These are phyloP conservation scores for Chiloscyllium plagiosum DNA, from an alignment of 2,113 vertebrate genomes.

Conservation along the genomic window DNA sequence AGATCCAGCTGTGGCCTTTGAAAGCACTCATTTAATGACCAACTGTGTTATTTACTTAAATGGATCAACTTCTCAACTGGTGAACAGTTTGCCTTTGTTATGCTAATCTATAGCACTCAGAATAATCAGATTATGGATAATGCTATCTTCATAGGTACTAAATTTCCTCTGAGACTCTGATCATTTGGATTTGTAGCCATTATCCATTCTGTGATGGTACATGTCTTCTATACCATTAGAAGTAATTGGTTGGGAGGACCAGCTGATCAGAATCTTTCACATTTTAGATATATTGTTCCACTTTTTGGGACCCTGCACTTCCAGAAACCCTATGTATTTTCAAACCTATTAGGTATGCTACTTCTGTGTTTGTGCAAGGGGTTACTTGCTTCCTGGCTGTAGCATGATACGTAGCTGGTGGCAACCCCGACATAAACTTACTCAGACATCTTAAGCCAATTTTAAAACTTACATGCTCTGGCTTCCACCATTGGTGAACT, in stretches of 20 bases:
- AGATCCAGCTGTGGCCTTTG: slow-evolving; percentile 41
- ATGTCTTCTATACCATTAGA: slow-evolving; percentile 39
- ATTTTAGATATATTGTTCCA: neutral
- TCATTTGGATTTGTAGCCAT: slow-evolving; percentile 41
- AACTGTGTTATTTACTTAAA: slow-evolving; percentile 53
- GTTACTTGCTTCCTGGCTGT: neutral
- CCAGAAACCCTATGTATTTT: neutral
- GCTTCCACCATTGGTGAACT: neutral
- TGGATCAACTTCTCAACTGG: slow-evolving; percentile 56
- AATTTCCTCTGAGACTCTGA: slow-evolving; percentile 46
- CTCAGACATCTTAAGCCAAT: neutral
- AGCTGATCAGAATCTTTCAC: slow-evolving; percentile 9
- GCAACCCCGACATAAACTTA: neutral
- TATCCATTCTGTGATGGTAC: slow-evolving; percentile 39
- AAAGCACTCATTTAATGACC: slow-evolving; percentile 43
- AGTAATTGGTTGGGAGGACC: neutral
- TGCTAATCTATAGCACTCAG: slow-evolving; percentile 52
- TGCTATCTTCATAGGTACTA: slow-evolving; percentile 51
- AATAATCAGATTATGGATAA: slow-evolving; percentile 58
- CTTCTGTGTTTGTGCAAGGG: neutral
- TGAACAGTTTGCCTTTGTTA: slow-evolving; percentile 59
- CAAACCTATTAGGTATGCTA: neutral
- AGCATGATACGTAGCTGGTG: neutral
- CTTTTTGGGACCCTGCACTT: neutral
- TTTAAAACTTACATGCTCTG: neutral